These are phyloP conservation scores for Chondrilla cf. caribensis DNA, from an alignment of 37 sponge, comb jelly and placozoan genomes.

Conservation along the genomic window DNA sequence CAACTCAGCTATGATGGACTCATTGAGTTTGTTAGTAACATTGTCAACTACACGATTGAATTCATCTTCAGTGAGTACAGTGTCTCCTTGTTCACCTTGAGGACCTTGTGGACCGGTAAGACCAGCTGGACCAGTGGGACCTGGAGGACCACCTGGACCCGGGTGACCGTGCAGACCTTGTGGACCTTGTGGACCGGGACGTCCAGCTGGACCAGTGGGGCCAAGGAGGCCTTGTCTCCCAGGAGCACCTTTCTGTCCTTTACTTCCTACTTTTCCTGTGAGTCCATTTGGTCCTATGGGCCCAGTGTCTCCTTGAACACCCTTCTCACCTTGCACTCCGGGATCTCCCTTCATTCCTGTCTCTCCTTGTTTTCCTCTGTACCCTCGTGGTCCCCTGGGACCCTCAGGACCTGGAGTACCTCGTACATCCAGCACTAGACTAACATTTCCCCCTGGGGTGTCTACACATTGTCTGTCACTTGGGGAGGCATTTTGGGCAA, in stretches of 20 bases:
- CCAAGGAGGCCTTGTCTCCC: neutral
- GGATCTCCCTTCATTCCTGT: conserved; percentile 22
- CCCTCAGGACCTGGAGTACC: conserved; percentile 35
- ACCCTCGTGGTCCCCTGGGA: conserved; percentile 7
- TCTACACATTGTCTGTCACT: no score
- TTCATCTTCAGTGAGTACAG: neutral
- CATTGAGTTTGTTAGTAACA: neutral
- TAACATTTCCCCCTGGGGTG: neutral
- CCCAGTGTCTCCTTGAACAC: conserved; percentile 27
- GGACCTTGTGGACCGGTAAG: neutral
- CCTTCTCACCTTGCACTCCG: conserved; percentile 15
- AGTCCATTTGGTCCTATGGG: neutral
- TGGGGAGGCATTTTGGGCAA: neutral
- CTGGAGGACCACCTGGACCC: neutral
- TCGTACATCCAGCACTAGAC: neutral
- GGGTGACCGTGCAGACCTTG: neutral
- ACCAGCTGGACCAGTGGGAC: neutral
- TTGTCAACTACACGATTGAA: neutral
- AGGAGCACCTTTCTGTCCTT: conserved; percentile 6
- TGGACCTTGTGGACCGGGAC: neutral
- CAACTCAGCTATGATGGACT: no score
- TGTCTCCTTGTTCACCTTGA: conserved; percentile 17
- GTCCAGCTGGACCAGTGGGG: neutral
- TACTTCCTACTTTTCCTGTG: conserved; percentile 8
- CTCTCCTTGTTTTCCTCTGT: conserved; percentile 8